phyloP scores from a whole-genome alignment of 1,140 invertebrate species.

The Macrobrachium rosenbergii region DNA sequence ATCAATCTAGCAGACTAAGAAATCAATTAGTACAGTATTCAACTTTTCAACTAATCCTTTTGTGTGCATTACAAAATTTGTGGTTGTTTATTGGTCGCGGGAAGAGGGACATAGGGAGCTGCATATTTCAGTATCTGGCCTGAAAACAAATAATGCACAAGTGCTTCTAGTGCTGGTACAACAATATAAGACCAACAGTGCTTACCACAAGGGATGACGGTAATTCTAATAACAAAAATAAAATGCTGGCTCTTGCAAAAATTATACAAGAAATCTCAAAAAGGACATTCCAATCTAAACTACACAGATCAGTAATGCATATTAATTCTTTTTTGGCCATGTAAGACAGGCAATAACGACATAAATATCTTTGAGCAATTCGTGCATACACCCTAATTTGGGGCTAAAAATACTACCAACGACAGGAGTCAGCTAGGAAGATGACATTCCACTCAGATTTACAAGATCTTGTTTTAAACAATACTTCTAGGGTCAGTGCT shows the following conservation, averaged over 20 bases:
- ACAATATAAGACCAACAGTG: slow-evolving; percentile 49
- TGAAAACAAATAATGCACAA: slow-evolving; percentile 54
- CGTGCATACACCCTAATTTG: slow-evolving; percentile 62
- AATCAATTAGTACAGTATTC: slow-evolving; percentile 11
- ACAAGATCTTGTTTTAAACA: slow-evolving; percentile 13
- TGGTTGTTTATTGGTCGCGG: too few relatives aligned
- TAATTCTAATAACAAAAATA: slow-evolving; percentile 52
- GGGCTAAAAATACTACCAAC: slow-evolving; percentile 51
- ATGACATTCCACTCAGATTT: slow-evolving; percentile 52
- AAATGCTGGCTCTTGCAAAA: slow-evolving; percentile 61
- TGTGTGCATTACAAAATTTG: not conserved
- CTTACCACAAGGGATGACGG: slow-evolving; percentile 34
- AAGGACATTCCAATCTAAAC: slow-evolving; percentile 43
- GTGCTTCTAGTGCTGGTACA: slow-evolving; percentile 59
- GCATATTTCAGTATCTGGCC: slow-evolving; percentile 55
- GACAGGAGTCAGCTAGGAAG: slow-evolving; percentile 51
- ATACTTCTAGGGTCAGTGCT: slow-evolving; percentile 1
- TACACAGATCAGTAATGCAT: slow-evolving; percentile 61
- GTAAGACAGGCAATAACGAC: slow-evolving; percentile 63
- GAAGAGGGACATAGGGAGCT: slow-evolving; percentile 26
- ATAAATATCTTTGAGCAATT: slow-evolving; percentile 60
- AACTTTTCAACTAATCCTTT: not conserved
- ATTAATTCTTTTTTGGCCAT: slow-evolving; percentile 60
- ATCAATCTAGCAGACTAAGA: not conserved
- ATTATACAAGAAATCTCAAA: slow-evolving; percentile 45